Conservation (phyloP, 2,113 vertebrate genomes). For the Symphodus melops region DNA sequence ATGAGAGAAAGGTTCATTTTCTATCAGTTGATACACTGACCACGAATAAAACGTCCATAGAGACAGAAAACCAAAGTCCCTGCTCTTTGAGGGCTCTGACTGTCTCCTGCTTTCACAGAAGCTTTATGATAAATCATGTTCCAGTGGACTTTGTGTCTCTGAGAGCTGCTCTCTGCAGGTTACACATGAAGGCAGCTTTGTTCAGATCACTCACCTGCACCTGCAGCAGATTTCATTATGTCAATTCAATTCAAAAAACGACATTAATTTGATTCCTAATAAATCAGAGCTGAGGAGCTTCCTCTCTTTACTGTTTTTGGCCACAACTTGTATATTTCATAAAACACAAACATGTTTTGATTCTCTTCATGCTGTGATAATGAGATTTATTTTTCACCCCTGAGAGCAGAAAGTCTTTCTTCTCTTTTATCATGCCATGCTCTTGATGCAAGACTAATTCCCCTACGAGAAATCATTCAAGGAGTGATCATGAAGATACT, state of each 20-base stretch:
- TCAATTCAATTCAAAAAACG: too few relatives aligned
- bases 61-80: not conserved
- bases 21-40: not conserved
- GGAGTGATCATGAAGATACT: too few relatives aligned
- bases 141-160: too few relatives aligned
- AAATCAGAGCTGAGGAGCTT: not conserved
- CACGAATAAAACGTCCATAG: not conserved
- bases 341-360: not conserved
- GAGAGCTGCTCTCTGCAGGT: not conserved
- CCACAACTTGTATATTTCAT: too few relatives aligned
- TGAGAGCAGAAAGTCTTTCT: too few relatives aligned
- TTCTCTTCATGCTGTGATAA: not conserved
- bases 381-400: not conserved
- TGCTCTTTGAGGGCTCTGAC: too few relatives aligned
- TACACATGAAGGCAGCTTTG: not conserved
- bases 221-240: not conserved
- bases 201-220: not conserved
- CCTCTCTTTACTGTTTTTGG: too few relatives aligned
- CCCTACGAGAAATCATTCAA: too few relatives aligned
- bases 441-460: too few relatives aligned
- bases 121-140: too few relatives aligned
- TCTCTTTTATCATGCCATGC: too few relatives aligned
- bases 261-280: not conserved
- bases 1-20: constrained; percentile 9
- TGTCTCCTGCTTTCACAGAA: too few relatives aligned